Percentiles rank a stretch among this genome's conserved stretches.
These are phyloP conservation scores for Cebus imitator DNA, from an alignment of 2,113 vertebrate species.

Conservation along the genomic window DNA sequence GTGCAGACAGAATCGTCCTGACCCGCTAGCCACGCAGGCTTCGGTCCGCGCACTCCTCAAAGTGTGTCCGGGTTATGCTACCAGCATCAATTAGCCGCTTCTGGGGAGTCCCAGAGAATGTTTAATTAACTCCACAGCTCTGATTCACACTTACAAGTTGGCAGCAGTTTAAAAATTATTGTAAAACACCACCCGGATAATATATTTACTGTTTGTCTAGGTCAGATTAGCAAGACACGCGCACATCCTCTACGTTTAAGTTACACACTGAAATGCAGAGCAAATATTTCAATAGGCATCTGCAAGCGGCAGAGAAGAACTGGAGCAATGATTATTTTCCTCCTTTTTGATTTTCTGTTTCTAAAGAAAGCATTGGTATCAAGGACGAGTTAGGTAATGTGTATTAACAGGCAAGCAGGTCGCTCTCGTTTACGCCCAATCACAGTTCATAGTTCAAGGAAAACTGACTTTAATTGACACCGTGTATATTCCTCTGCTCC, in stretches of 20 bases:
- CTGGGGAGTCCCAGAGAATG: neutral
- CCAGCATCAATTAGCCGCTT: neutral
- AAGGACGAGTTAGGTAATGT: slow-evolving; percentile 25
- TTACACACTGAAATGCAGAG: neutral
- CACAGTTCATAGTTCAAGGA: slow-evolving; percentile 60
- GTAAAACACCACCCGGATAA: neutral
- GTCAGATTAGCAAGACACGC: neutral
- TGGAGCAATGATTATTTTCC: neutral
- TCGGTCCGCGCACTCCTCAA: neutral
- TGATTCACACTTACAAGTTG: neutral
- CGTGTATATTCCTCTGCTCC: neutral
- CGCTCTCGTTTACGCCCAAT: slow-evolving; percentile 21
- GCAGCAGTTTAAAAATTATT: slow-evolving; percentile 31
- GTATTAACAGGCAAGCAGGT: slow-evolving; percentile 38
- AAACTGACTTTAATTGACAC: slow-evolving; percentile 52
- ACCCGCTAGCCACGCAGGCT: rapidly evolving
- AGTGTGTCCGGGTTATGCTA: neutral
- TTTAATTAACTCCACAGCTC: neutral
- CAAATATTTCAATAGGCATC: neutral
- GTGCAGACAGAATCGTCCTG: no score
- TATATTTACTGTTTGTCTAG: neutral
- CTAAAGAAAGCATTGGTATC: slow-evolving; percentile 14
- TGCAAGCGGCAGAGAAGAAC: neutral
- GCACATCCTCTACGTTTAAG: neutral
- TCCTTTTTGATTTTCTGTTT: neutral